A percentile compares a stretch with the other conserved stretches of the same genome.
phyloP scores from a whole-genome alignment of 2,113 vertebrate genomes.

The Monarcha castaneiventris region DNA sequence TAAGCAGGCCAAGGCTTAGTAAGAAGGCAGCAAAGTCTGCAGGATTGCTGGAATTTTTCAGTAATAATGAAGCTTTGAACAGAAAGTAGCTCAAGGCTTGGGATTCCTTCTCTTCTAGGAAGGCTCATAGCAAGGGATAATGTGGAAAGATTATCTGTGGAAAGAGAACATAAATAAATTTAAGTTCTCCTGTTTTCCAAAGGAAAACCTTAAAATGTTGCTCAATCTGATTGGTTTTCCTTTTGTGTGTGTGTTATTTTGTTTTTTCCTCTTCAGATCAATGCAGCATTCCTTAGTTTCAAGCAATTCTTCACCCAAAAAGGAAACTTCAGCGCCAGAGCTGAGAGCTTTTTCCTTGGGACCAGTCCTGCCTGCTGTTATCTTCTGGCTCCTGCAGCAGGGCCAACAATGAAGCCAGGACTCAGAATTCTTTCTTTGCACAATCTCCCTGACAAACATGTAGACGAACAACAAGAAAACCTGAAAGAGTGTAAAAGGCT shows the following conservation, averaged over 20 bases:
- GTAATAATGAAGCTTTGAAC: background rate
- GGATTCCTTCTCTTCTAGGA: background rate
- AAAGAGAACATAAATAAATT: too few relatives aligned
- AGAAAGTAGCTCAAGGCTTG: background rate
- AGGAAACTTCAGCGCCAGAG: background rate
- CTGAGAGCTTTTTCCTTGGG: background rate
- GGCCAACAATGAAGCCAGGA: background rate
- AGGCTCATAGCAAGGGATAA: background rate
- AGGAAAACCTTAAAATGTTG: background rate
- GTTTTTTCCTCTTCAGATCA: background rate
- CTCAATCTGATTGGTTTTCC: background rate
- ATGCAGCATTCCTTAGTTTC: background rate
- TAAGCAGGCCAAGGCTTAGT: background rate
- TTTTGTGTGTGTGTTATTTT: background rate
- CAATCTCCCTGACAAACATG: conserved; percentile 5
- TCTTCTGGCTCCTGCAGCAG: background rate
- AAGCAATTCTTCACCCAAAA: background rate
- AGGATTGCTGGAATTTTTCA: background rate
- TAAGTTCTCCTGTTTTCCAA: background rate
- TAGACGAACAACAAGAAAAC: background rate
- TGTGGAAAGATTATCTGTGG: background rate
- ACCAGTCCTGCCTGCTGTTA: background rate
- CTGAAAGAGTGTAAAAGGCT: background rate
- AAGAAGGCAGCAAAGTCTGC: background rate
- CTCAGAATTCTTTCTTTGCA: conserved; percentile 1